Percentiles rank a stretch among this genome's conserved stretches.
These are phyloP conservation scores for Chamaetylas fuelleborni DNA, from an alignment of 2,113 vertebrate genomes.

Conservation along the genomic window DNA sequence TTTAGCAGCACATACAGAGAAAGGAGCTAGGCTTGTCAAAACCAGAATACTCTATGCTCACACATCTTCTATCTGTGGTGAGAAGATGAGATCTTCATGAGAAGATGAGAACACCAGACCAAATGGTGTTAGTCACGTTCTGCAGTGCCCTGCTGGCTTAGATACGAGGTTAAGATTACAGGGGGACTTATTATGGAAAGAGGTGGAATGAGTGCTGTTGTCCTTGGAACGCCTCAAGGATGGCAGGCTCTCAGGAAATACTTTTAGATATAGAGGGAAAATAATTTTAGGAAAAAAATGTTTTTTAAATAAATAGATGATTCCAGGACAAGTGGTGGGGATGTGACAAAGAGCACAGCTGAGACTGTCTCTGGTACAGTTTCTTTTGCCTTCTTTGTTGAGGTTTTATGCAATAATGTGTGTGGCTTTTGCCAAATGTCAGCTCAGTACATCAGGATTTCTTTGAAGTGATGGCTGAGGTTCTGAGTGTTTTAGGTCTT, in stretches of 20 bases:
- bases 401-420: not conserved
- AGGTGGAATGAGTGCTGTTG: not conserved
- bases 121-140: not conserved
- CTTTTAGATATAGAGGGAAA: not conserved
- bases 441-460: not conserved
- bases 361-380: not conserved
- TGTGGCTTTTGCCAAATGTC: not conserved
- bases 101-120: not conserved
- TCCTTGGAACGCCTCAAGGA: not conserved
- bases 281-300: not conserved
- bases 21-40: not conserved
- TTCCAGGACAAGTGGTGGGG: not conserved
- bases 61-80: not conserved
- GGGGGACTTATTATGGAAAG: not conserved
- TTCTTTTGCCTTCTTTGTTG: not conserved
- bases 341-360: not conserved
- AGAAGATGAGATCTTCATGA: too few species aligned
- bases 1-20: not conserved
- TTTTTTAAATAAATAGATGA: not conserved
- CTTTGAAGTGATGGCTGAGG: not conserved
- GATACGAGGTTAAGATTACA: not conserved
- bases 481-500: not conserved
- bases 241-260: not conserved
- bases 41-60: not conserved
- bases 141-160: not conserved